These are phyloP conservation scores for Drosophila pachea DNA, from an alignment of 1,140 invertebrate species.

Conservation along the genomic window DNA sequence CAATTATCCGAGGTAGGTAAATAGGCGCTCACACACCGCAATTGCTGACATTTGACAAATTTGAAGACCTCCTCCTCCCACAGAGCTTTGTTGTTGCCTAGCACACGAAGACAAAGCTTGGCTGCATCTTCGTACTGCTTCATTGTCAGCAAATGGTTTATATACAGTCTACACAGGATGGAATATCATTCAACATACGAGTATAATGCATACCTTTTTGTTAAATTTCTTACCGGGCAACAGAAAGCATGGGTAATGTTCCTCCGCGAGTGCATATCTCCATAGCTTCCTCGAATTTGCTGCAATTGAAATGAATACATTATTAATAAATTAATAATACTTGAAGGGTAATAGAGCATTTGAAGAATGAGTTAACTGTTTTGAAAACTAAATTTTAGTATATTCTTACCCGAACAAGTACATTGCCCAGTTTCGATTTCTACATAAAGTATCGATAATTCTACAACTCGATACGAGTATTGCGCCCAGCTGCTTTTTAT, in stretches of 20 bases:
- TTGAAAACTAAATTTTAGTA: too few relatives aligned
- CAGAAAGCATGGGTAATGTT: slow-evolving; percentile 70
- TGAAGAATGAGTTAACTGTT: too few relatives aligned
- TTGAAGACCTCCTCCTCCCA: slow-evolving; percentile 97
- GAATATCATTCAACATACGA: neutral
- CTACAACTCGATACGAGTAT: neutral
- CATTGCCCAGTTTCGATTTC: neutral
- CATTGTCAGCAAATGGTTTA: slow-evolving; percentile 89
- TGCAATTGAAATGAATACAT: slow-evolving; percentile 65
- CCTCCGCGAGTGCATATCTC: slow-evolving; percentile 81
- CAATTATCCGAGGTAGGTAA: slow-evolving; percentile 85
- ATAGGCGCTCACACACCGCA: slow-evolving; percentile 91
- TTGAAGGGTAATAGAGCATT: neutral
- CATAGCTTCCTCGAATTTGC: slow-evolving; percentile 88
- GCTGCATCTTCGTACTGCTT: slow-evolving; percentile 91
- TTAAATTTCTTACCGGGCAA: slow-evolving; percentile 54
- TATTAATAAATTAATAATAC: neutral
- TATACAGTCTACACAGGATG: slow-evolving; percentile 82
- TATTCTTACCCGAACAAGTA: too few relatives aligned
- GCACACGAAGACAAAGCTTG: slow-evolving; percentile 88
- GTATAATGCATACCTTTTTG: neutral
- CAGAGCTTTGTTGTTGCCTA: slow-evolving; percentile 89
- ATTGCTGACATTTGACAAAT: slow-evolving; percentile 91
- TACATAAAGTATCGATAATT: slow-evolving; percentile 13
- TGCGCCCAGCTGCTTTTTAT: slow-evolving; percentile 30